A percentile compares a stretch with the other conserved stretches of the same genome.
Evolutionary conservation across 1,140 invertebrate species (phyloP).

Genomic region (Lepidotrigona ventralis): DNA sequence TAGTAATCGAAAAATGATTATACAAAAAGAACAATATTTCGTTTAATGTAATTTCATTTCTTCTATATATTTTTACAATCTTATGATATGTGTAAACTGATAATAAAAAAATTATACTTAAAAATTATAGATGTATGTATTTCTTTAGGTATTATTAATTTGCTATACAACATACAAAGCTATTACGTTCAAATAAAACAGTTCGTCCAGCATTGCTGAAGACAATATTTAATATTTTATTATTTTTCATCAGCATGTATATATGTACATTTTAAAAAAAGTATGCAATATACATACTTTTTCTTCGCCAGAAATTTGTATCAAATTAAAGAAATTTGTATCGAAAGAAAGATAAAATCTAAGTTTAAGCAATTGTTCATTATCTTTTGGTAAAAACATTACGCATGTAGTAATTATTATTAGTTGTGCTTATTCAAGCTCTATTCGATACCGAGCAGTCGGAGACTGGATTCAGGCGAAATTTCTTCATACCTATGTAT

Average conservation of each 20-base stretch:
- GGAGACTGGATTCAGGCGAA: slow-evolving; percentile 41
- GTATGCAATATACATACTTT: not conserved
- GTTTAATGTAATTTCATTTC: slow-evolving; percentile 14
- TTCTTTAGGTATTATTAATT: slow-evolving; percentile 7
- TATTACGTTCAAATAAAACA: slow-evolving; percentile 6
- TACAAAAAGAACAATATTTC: not conserved
- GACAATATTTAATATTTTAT: slow-evolving; percentile 47
- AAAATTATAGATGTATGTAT: slow-evolving; percentile 17
- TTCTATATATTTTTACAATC: slow-evolving; percentile 33
- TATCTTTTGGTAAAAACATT: slow-evolving; percentile 38
- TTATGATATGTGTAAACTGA: slow-evolving; percentile 55
- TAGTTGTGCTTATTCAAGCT: slow-evolving; percentile 44
- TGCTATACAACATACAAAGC: not conserved
- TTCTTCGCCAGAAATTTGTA: not conserved
- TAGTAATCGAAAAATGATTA: not conserved
- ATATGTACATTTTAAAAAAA: not conserved
- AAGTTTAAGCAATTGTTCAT: slow-evolving; percentile 22
- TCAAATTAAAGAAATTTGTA: slow-evolving; percentile 4
- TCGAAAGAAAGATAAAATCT: slow-evolving; percentile 19
- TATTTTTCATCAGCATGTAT: not conserved
- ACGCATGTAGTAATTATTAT: slow-evolving; percentile 19
- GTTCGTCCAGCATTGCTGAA: slow-evolving; percentile 51
- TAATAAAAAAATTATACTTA: slow-evolving; percentile 33
- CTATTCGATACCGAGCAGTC: slow-evolving; percentile 52
- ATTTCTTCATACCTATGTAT: slow-evolving; percentile 54